Percentiles rank a stretch among this genome's conserved stretches.
phyloP scores from a whole-genome alignment of 2,888 invertebrate species.

The Ochropacha duplaris region DNA sequence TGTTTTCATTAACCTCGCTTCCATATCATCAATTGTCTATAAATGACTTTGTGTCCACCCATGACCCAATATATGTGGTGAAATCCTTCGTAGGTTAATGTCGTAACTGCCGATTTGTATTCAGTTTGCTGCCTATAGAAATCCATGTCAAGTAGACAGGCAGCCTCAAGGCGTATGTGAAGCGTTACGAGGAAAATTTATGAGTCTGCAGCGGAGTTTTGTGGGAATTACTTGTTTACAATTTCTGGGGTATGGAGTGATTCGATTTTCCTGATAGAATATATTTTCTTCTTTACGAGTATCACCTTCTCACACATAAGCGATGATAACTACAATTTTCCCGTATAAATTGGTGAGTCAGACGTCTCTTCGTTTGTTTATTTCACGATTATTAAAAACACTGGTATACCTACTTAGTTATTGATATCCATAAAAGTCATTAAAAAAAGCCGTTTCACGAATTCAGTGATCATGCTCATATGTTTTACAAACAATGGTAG shows the following conservation, averaged over 20 bases:
- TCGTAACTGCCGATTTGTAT: slow-evolving; percentile 76
- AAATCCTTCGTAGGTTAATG: slow-evolving; percentile 67
- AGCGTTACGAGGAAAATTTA: slow-evolving; percentile 71
- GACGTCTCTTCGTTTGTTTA: too few relatives aligned
- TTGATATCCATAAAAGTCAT: neutral
- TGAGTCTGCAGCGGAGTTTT: slow-evolving; percentile 46
- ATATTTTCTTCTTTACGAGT: too few relatives aligned
- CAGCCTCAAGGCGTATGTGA: slow-evolving; percentile 59
- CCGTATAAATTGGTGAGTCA: too few relatives aligned
- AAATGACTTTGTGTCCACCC: slow-evolving; percentile 59
- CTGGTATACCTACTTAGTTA: neutral
- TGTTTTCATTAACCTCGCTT: slow-evolving; percentile 53
- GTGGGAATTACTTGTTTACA: slow-evolving; percentile 43
- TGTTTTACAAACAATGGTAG: neutral
- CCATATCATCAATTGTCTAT: slow-evolving; percentile 41
- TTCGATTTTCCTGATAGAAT: slow-evolving; percentile 13
- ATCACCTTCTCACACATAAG: too few relatives aligned
- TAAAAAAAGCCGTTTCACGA: neutral
- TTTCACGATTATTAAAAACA: neutral
- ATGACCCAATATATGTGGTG: slow-evolving; percentile 79
- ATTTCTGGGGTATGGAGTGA: slow-evolving; percentile 11
- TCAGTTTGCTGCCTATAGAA: slow-evolving; percentile 72
- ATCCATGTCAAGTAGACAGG: slow-evolving; percentile 80
- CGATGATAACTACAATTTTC: too few relatives aligned
- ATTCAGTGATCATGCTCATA: too few relatives aligned